These are phyloP conservation scores for Anagyrus pseudococci DNA, from an alignment of 2,888 invertebrate species.

Conservation along the genomic window DNA sequence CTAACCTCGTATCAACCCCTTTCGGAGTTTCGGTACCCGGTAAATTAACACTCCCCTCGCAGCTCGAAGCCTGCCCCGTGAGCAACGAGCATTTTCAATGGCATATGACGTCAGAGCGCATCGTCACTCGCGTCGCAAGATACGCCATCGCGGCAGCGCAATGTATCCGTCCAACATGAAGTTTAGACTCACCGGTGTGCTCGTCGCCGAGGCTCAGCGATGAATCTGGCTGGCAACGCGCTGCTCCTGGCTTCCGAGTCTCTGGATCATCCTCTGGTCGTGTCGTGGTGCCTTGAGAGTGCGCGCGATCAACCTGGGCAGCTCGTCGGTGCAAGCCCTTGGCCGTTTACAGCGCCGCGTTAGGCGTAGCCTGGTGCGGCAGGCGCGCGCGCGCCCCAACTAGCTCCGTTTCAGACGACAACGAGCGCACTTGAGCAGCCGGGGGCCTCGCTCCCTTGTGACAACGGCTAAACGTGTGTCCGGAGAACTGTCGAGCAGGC, in stretches of 20 bases:
- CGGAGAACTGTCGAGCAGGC: too few species aligned
- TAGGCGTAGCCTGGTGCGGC: conserved; percentile 6
- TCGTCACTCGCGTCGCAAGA: background rate
- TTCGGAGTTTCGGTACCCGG: background rate
- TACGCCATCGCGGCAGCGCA: too few species aligned
- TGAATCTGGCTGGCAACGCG: background rate
- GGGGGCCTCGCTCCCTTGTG: background rate
- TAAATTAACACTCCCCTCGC: background rate
- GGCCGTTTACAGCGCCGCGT: background rate
- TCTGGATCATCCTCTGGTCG: background rate
- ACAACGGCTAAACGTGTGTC: too few species aligned
- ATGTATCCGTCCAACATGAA: too few species aligned
- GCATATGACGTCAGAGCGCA: background rate
- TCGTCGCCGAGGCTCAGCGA: background rate
- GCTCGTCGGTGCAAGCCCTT: background rate
- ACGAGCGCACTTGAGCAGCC: too few species aligned
- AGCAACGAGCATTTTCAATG: background rate
- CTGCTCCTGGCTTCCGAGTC: background rate
- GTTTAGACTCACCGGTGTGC: conserved; percentile 14
- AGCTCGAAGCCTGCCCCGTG: background rate
- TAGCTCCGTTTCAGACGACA: too few species aligned
- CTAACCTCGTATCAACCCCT: conserved; percentile 32
- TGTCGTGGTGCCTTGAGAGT: background rate
- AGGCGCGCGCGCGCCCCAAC: background rate
- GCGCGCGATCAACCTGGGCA: background rate